phyloP scores from a whole-genome alignment of 2,797 vertebrate species.

The Sitta carolinensis region DNA sequence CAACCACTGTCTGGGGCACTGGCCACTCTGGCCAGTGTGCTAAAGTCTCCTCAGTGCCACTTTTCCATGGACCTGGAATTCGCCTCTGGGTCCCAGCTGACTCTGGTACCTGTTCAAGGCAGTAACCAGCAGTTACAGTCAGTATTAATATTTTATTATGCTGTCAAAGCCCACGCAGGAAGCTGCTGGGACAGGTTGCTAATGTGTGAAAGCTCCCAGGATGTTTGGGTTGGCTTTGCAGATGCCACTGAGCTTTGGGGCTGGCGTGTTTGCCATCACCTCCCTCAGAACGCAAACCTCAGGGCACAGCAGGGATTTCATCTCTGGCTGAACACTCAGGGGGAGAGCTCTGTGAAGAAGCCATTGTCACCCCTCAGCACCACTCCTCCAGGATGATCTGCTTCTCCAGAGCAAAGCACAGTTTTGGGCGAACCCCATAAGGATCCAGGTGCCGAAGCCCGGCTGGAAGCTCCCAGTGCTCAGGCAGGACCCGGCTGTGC shows the following conservation, averaged over 20 bases:
- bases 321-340: not conserved
- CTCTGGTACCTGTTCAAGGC: not conserved
- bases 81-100: not conserved
- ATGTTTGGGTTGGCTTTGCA: not conserved
- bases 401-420: not conserved
- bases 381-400: not conserved
- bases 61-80: not conserved
- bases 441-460: rapidly evolving
- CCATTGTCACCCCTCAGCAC: not conserved
- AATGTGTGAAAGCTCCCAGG: not conserved
- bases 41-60: not conserved
- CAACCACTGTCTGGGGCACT: not conserved
- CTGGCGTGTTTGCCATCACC: not conserved
- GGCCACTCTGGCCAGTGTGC: rapidly evolving
- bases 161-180: not conserved
- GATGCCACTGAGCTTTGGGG: not conserved
- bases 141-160: not conserved
- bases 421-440: rapidly evolving
- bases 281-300: not conserved
- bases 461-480: not conserved
- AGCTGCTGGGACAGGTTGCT: not conserved
- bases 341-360: not conserved
- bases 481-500: not conserved
- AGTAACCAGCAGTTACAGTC: not conserved
- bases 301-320: not conserved